These are phyloP conservation scores for Neogobius melanostomus DNA, from an alignment of 2,113 vertebrate species.

Conservation along the genomic window DNA sequence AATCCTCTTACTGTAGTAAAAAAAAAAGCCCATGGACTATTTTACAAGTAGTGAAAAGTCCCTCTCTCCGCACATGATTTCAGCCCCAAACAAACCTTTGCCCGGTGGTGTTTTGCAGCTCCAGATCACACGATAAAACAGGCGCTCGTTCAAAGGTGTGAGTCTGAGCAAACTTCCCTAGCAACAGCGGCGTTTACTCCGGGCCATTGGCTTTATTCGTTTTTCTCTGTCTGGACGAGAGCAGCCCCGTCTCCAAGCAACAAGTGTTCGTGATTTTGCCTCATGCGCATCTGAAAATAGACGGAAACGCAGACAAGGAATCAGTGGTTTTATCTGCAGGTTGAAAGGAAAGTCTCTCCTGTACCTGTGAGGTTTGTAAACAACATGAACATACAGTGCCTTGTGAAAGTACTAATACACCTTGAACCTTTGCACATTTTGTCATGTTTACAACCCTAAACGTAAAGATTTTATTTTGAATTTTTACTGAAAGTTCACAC, in stretches of 20 bases:
- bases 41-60: no score
- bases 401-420: no score
- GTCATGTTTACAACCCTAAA: no score
- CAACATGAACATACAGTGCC: no score
- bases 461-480: no score
- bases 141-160: slow-evolving; percentile 34
- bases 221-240: not conserved
- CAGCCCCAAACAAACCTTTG: not conserved
- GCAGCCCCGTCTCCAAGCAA: slow-evolving; percentile 66
- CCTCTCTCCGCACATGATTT: not conserved
- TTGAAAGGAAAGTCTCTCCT: slow-evolving; percentile 29
- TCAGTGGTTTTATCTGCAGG: slow-evolving; percentile 18
- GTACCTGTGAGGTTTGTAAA: not conserved
- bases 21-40: no score
- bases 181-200: slow-evolving; percentile 45
- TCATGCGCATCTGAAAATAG: slow-evolving; percentile 46
- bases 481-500: no score
- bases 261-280: slow-evolving; percentile 51
- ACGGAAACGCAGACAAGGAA: slow-evolving; percentile 15
- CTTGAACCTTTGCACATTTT: no score
- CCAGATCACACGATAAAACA: slow-evolving; percentile 1
- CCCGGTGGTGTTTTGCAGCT: slow-evolving; percentile 14
- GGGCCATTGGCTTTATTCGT: slow-evolving; percentile 17
- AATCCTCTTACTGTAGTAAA: no score
- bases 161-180: slow-evolving; percentile 41